Conservation (phyloP, 2,888 invertebrate species). For the Athripsodes cinereus region DNA sequence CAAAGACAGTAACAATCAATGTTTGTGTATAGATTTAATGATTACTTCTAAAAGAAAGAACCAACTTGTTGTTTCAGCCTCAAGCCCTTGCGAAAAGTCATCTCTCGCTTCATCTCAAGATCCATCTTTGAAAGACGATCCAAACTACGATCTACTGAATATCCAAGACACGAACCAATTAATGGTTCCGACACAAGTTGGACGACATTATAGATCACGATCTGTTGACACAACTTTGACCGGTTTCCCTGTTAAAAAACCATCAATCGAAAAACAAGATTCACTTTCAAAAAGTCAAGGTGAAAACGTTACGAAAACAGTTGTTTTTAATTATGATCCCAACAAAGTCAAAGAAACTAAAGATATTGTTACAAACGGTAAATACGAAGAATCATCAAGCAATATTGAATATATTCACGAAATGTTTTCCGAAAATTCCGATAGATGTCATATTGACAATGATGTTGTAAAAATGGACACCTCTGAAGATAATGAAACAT, state of each 20-base stretch:
- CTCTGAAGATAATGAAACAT: neutral
- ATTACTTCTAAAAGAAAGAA: neutral
- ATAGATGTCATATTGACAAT: neutral
- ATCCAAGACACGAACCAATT: conserved; percentile 37
- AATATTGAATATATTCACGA: neutral
- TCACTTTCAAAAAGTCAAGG: neutral
- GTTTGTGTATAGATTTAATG: too few relatives aligned
- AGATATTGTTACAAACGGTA: neutral
- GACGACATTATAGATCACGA: conserved; percentile 48
- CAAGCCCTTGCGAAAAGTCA: conserved; percentile 45
- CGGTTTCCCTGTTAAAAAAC: conserved; percentile 12
- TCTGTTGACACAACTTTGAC: conserved; percentile 49
- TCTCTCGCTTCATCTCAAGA: conserved; percentile 43
- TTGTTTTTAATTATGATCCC: neutral
- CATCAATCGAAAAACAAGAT: conserved; percentile 7
- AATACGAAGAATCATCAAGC: neutral
- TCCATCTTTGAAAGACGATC: conserved; percentile 33
- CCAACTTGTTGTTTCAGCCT: conserved; percentile 34
- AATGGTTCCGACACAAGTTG: conserved; percentile 37
- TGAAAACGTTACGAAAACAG: neutral
- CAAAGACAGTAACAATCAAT: too few relatives aligned
- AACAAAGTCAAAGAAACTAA: neutral
- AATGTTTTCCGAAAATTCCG: neutral
- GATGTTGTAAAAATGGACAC: neutral
- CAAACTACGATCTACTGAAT: conserved; percentile 33